phyloP scores from a whole-genome alignment of 2,797 vertebrate species.

The Catostomus latipinnis region DNA sequence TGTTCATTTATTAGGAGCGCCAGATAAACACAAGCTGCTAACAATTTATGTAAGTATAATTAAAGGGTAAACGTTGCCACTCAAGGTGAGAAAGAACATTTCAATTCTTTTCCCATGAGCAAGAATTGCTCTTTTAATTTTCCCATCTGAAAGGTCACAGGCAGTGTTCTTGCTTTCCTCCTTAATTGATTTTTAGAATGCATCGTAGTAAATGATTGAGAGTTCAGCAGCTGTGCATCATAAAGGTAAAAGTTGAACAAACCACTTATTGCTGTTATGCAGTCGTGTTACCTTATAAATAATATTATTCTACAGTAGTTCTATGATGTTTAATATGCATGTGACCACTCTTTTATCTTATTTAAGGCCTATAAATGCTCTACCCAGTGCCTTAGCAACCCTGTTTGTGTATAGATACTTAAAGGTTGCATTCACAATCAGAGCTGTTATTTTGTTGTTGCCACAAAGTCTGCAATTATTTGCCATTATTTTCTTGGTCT shows the following conservation, averaged over 20 bases:
- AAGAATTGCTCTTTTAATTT: conserved; percentile 82
- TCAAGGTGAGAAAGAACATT: conserved; percentile 69
- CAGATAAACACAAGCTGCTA: conserved; percentile 46
- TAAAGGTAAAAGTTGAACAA: conserved; percentile 56
- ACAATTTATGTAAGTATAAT: conserved; percentile 71
- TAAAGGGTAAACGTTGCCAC: conserved; percentile 76
- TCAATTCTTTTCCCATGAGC: conserved; percentile 75
- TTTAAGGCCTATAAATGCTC: conserved; percentile 6
- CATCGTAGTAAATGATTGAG: conserved; percentile 63
- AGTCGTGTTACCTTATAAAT: conserved; percentile 25
- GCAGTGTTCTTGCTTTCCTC: conserved; percentile 77
- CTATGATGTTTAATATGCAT: background rate
- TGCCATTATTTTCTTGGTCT: conserved; percentile 73
- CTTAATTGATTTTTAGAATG: conserved; percentile 83
- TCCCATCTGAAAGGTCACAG: conserved; percentile 76
- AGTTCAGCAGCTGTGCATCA: conserved; percentile 39
- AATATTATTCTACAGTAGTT: conserved; percentile 9
- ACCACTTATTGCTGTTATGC: conserved; percentile 50
- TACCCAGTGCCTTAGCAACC: background rate
- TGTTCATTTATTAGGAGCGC: conserved; percentile 52
- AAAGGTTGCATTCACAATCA: conserved; percentile 57
- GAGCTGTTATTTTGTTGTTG: conserved; percentile 75
- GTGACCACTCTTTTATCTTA: conserved; percentile 16
- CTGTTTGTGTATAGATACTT: conserved; percentile 21
- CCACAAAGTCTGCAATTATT: conserved; percentile 79